Percentiles rank a stretch among this genome's conserved stretches.
Conservation (phyloP, 1,140 invertebrate genomes). For the Piezodorus guildinii region DNA sequence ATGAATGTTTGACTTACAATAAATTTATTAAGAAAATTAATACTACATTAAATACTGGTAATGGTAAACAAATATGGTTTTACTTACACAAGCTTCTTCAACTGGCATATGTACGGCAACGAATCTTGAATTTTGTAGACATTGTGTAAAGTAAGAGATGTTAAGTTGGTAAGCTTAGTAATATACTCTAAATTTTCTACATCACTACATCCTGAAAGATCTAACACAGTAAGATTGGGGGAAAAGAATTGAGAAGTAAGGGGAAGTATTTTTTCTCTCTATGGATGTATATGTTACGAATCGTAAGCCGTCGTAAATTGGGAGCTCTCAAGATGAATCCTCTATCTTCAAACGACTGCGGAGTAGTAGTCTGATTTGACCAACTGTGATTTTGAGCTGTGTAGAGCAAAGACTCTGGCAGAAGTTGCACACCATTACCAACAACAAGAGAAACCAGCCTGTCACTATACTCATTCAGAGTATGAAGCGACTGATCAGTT, state of each 20-base stretch:
- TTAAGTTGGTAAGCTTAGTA: conserved; percentile 47
- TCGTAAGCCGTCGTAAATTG: conserved; percentile 47
- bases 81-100: conserved; percentile 37
- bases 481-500: conserved; percentile 43
- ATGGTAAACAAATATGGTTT: not conserved
- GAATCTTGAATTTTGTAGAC: conserved; percentile 24
- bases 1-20: not conserved
- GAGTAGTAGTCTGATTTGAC: conserved; percentile 11
- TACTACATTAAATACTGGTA: not conserved
- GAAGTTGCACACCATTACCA: conserved; percentile 29
- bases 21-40: conserved; percentile 1
- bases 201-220: conserved; percentile 60
- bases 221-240: conserved; percentile 56
- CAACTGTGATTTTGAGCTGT: conserved; percentile 1
- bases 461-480: conserved; percentile 40
- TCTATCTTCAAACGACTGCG: conserved; percentile 31
- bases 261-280: conserved; percentile 39
- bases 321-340: conserved; percentile 49
- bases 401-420: conserved; percentile 22
- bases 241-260: conserved; percentile 44
- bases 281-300: conserved; percentile 41
- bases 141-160: conserved; percentile 22
- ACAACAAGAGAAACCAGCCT: conserved; percentile 35
- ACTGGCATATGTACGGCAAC: conserved; percentile 23
- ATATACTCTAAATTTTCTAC: conserved; percentile 45